Evolutionary conservation across 2,888 invertebrate species (phyloP).

Genomic region (Nowickia ferox): DNA sequence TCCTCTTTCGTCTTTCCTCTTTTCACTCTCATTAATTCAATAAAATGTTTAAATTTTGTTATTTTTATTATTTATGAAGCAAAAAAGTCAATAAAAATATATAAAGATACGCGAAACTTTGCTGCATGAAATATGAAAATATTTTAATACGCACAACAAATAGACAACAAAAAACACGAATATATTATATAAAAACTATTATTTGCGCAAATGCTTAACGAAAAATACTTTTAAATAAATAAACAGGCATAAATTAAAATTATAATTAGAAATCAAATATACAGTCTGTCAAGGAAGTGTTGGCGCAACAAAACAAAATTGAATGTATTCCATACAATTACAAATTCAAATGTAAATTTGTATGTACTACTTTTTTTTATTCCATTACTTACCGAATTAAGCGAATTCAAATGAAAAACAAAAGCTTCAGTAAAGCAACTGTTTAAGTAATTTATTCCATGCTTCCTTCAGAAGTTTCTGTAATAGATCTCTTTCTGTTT

Average conservation of each 20-base stretch:
- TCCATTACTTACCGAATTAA: too few relatives aligned
- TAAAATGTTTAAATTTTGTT: not conserved
- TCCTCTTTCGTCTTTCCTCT: not conserved
- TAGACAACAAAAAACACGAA: not conserved
- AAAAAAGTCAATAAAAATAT: not conserved
- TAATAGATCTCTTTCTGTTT: too few relatives aligned
- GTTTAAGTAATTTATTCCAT: too few relatives aligned
- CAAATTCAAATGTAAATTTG: too few relatives aligned
- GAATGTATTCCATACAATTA: not conserved
- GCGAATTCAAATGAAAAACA: too few relatives aligned
- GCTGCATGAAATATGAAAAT: conserved; percentile 17
- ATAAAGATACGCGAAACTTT: not conserved
- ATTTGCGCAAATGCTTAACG: conserved; percentile 49
- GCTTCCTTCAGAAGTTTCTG: too few relatives aligned
- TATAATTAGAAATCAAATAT: not conserved
- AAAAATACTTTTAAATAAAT: not conserved
- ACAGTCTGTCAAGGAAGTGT: not conserved
- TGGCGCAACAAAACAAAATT: not conserved
- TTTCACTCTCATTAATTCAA: not conserved
- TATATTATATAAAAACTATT: not conserved
- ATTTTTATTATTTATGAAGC: not conserved
- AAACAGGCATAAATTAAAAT: conserved; percentile 14
- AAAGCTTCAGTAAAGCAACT: too few relatives aligned
- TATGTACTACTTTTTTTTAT: too few relatives aligned
- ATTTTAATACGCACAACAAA: conserved; percentile 20